Base-by-base conservation (phyloP, 2,113 vertebrate genomes). In the Amazona guildingii region DNA sequence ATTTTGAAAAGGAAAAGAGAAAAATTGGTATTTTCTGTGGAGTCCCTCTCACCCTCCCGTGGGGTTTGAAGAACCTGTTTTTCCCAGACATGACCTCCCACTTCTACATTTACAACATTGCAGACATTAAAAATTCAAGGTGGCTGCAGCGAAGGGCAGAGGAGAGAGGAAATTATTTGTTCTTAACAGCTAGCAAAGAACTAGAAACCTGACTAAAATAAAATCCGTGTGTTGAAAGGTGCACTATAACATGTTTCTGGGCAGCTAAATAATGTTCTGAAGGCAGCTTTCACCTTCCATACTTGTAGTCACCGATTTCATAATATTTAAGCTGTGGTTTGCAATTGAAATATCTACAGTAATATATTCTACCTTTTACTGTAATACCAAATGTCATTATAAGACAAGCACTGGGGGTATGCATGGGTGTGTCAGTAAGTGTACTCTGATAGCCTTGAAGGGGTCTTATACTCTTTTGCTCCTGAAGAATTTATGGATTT, bases 331-430 rank as follows among this genome's bases (percentile, higher is more conserved):
- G 39, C 9, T 17, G 9, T 11, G 51, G 9, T 78, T 90, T 79
- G 44, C 15, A 70, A 39, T 37, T 52, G 78, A 35, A 24, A 19
- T 69, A 23, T 33, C 21, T 74, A 48, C 46, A 61, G n/a, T 29
- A 63, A 61, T 43, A 33, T 19, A 27, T n/a, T 41, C 27, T 61
- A 23, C 16, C 10, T 83, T 70, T 78, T 48, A 14, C 43, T 48
- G 8, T 28, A 55, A 62, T 9, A 80, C 31, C 54, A 63, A 84
- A 8, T 1, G 16, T 24, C 29, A 51, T 5, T 55, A 1, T 5
- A 59, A 25, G 8, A 78, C 73, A 67, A 78, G 18, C 21, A 13
- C 0, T 0, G 0, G 12, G 28, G 8, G 19, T 66, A 31, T 17
- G 4, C 2, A 15, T 31, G 29, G 17, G 28, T 8, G 29, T 44